A percentile compares a stretch with the other conserved stretches of the same genome.
Conservation (phyloP, 2,888 invertebrate genomes). For the Acleris sparsana region DNA sequence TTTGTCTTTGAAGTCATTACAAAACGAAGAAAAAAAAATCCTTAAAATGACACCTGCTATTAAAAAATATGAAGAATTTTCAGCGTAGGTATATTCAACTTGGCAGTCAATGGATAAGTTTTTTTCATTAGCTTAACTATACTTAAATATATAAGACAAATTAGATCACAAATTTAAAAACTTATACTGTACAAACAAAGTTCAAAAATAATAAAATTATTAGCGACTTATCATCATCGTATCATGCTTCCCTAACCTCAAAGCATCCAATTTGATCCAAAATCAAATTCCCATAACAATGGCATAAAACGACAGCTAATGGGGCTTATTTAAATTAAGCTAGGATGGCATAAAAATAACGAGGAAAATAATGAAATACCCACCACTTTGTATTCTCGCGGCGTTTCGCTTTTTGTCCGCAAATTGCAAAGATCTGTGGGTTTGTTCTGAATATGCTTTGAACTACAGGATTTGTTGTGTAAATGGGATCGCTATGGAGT, state of each 20-base stretch:
- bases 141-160: too few relatives aligned
- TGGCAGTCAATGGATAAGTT: too few relatives aligned
- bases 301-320: slow-evolving; percentile 30
- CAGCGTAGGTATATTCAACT: too few relatives aligned
- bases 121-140: too few relatives aligned
- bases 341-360: slow-evolving; percentile 43
- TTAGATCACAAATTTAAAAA: too few relatives aligned
- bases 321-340: slow-evolving; percentile 34
- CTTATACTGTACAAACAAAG: too few relatives aligned
- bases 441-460: slow-evolving; percentile 53
- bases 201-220: too few relatives aligned
- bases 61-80: too few relatives aligned
- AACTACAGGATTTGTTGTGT: slow-evolving; percentile 38
- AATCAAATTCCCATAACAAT: slow-evolving; percentile 33
- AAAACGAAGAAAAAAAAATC: too few relatives aligned
- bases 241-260: slow-evolving; percentile 24
- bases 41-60: too few relatives aligned
- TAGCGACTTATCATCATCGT: neutral
- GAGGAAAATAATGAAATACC: slow-evolving; percentile 62
- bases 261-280: slow-evolving; percentile 20
- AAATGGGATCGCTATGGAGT: slow-evolving; percentile 11
- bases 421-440: slow-evolving; percentile 61
- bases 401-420: slow-evolving; percentile 61
- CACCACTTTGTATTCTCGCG: slow-evolving; percentile 62
- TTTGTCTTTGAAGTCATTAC: too few relatives aligned